These are phyloP conservation scores for Perccottus glenii DNA, from an alignment of 2,113 vertebrate genomes.

Conservation along the genomic window DNA sequence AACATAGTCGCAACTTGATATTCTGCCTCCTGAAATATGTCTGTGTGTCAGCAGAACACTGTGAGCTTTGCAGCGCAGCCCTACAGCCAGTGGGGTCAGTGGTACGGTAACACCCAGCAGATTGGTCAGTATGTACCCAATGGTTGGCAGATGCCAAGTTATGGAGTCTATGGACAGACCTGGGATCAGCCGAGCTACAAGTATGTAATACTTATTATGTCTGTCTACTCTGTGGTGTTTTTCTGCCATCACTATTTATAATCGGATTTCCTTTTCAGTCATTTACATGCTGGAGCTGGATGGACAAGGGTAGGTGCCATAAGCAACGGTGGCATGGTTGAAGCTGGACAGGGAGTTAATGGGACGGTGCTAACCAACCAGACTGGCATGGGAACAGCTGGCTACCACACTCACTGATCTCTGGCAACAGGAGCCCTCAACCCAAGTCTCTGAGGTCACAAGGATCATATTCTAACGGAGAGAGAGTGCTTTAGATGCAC, in stretches of 20 bases:
- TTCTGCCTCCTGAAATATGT: constrained; percentile 27
- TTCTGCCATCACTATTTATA: not conserved
- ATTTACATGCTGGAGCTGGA: constrained; percentile 86
- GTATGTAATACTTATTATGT: constrained; percentile 74
- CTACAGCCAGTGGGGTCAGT: constrained; percentile 96
- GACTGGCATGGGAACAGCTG: constrained; percentile 88
- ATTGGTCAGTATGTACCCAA: constrained; percentile 96
- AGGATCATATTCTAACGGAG: constrained; percentile 55
- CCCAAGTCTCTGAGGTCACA: constrained; percentile 44
- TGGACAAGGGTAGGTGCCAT: constrained; percentile 86
- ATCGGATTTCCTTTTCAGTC: constrained; percentile 71
- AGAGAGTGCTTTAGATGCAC: constrained; percentile 50
- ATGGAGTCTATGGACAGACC: constrained; percentile 91
- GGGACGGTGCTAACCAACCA: constrained; percentile 88
- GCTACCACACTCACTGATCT: constrained; percentile 91
- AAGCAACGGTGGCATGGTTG: constrained; percentile 77
- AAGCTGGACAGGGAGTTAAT: constrained; percentile 86
- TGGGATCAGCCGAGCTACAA: constrained; percentile 97
- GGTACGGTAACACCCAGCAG: constrained; percentile 93
- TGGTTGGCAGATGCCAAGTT: constrained; percentile 95
- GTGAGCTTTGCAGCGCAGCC: constrained; percentile 89
- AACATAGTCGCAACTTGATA: constrained; percentile 10
- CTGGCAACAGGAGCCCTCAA: constrained; percentile 18
- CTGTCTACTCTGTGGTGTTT: not conserved
- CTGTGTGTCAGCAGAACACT: constrained; percentile 82